A percentile compares a stretch with the other conserved stretches of the same genome.
These are phyloP conservation scores for Actenoides lindsayi DNA, from an alignment of 2,113 vertebrate species.

Conservation along the genomic window DNA sequence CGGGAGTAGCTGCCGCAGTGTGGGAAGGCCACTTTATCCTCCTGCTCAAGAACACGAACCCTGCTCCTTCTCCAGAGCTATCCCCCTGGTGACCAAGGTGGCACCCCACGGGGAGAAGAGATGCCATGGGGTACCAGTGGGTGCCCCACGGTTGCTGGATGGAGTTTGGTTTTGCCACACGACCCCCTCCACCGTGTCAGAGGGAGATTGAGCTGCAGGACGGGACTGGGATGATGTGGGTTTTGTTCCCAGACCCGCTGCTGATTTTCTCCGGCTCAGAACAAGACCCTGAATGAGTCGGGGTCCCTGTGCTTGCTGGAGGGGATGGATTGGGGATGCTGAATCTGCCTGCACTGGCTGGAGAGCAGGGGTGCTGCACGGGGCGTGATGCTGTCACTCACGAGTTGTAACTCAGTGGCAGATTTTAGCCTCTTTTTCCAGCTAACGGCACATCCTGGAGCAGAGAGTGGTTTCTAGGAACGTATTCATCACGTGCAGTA, in stretches of 20 bases:
- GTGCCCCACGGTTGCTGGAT: neutral
- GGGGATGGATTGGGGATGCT: neutral
- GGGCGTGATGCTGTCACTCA: fast-evolving
- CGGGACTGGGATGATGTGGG: fast-evolving
- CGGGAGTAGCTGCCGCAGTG: neutral
- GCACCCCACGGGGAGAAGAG: neutral
- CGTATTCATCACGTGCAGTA: neutral
- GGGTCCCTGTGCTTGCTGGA: neutral
- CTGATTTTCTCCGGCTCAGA: neutral
- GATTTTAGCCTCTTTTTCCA: neutral
- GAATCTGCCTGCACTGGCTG: neutral
- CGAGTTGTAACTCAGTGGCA: neutral
- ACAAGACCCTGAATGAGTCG: neutral
- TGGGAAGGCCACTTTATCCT: neutral
- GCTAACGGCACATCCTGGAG: neutral
- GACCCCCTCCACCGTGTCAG: neutral
- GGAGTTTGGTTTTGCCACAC: neutral
- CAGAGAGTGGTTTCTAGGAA: neutral
- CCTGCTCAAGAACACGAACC: neutral
- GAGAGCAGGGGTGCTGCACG: neutral
- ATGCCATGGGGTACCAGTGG: neutral
- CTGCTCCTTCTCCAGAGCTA: neutral
- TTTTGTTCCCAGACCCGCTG: neutral
- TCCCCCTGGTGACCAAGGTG: neutral
- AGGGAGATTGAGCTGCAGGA: neutral